These are phyloP conservation scores for Penaeus monodon DNA, from an alignment of 2,888 invertebrate species.

Conservation along the genomic window DNA sequence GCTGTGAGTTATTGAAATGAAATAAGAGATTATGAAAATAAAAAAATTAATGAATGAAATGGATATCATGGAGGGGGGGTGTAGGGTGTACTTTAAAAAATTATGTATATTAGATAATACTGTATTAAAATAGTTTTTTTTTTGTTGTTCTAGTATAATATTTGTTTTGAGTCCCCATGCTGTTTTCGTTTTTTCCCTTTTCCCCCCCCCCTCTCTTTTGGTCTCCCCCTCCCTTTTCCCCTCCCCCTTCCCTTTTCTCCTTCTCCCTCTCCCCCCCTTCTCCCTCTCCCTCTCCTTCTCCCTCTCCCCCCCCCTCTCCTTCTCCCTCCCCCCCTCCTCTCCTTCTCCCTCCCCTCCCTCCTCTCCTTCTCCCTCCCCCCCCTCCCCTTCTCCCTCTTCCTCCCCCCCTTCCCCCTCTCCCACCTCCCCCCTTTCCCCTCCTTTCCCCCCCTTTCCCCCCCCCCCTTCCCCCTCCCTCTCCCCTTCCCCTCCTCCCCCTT, in stretches of 20 bases:
- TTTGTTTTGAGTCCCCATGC: too few species aligned
- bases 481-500: not conserved
- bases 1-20: slow-evolving; percentile 76
- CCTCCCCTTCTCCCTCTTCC: not conserved
- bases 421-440: not conserved
- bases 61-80: too few species aligned
- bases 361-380: not conserved
- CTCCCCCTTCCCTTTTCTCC: not conserved
- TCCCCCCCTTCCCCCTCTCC: not conserved
- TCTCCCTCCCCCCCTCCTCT: not conserved
- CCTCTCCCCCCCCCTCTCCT: not conserved
- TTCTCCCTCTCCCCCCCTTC: not conserved
- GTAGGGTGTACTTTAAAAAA: too few species aligned
- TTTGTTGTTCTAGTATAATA: too few species aligned
- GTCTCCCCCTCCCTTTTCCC: not conserved
- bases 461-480: not conserved
- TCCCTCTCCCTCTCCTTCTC: not conserved
- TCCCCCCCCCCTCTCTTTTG: not conserved
- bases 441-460: not conserved
- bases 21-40: too few species aligned
- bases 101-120: too few species aligned
- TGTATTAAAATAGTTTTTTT: too few species aligned
- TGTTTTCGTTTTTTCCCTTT: too few species aligned
- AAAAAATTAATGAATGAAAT: too few species aligned
- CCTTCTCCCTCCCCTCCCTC: not conserved